These are phyloP conservation scores for Prionace glauca DNA, from an alignment of 2,797 vertebrate genomes.

Conservation along the genomic window DNA sequence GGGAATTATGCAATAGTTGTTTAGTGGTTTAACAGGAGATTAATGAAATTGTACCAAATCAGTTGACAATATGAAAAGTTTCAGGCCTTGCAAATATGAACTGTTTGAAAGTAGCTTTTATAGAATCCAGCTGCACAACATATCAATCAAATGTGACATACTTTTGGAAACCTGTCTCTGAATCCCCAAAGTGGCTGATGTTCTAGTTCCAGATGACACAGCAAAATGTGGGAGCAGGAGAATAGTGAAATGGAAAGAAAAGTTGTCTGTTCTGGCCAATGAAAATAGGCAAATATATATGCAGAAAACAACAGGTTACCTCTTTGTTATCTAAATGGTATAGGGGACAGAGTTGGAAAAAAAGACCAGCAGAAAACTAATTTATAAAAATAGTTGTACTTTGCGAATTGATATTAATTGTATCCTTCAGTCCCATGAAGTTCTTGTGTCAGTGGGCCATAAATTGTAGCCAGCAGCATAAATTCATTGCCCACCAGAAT, in stretches of 20 bases:
- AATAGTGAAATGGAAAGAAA: neutral
- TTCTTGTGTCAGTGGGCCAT: neutral
- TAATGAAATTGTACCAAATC: slow-evolving; percentile 1
- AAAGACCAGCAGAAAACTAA: neutral
- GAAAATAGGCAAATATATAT: neutral
- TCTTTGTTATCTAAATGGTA: neutral
- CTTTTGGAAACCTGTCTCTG: neutral
- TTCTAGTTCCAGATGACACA: neutral
- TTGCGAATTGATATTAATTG: neutral
- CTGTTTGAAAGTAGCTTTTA: neutral
- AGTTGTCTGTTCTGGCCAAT: neutral
- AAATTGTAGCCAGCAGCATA: too few species aligned
- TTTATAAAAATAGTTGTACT: neutral
- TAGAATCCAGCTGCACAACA: neutral
- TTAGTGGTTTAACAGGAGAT: neutral
- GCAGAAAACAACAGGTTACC: neutral
- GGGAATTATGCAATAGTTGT: neutral
- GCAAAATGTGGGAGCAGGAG: neutral
- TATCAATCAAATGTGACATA: neutral
- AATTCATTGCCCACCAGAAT: too few species aligned
- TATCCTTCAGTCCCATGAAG: neutral
- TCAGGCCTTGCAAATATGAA: neutral
- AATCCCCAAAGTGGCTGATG: neutral
- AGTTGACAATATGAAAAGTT: neutral
- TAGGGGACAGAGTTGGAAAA: neutral